Base-by-base conservation (phyloP, 2,113 vertebrate genomes). In the Calyptommatus sinebrachiatus region DNA sequence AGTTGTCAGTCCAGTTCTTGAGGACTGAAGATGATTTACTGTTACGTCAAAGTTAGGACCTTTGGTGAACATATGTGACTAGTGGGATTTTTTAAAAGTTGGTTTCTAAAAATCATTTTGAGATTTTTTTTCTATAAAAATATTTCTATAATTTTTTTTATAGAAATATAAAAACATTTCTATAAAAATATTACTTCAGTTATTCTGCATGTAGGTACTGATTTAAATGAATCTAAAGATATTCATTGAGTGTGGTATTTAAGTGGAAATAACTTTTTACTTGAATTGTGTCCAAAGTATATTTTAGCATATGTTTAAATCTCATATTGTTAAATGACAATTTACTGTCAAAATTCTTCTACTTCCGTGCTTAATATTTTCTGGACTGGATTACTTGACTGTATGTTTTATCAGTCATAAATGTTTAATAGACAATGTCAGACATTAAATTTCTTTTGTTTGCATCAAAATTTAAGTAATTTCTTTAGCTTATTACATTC, bases 371-470 rank as follows among this genome's bases (percentile, higher is more conserved):
- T 48, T n/a, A 63, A 6, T 65, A 62, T 76, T 62, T 63, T 79
- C 62, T 57, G 62, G 35, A 63, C 28, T 71, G 45, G n/a, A 65
- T 70, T 73, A 70, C 68, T 8, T 65, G 67, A 28, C 67, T 62
- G 20, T 3, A 68, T 18, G 24, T 45, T 68, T 60, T 4, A 20
- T 5, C 21, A 83, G 11, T 75, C 46, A 77, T 71, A 80, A 70
- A 31, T 35, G 24, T 20, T 67, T 83, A 35, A 8, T 2, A 81
- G 63, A 8, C 73, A 50, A 73, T 67, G 0, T 48, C 63, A 77
- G 5, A 22, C 71, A 83, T 8, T 76, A 20, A 78, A n/a, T 9
- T 86, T 29, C 77, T 77, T 48, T 2, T 65, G 22, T 66, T 80
- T 84, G 67, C 66, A 26, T 71, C 26, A 71, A 46, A 45, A 2